Conservation (phyloP, 2,797 vertebrate genomes). For the Ctenopoma multispine region DNA sequence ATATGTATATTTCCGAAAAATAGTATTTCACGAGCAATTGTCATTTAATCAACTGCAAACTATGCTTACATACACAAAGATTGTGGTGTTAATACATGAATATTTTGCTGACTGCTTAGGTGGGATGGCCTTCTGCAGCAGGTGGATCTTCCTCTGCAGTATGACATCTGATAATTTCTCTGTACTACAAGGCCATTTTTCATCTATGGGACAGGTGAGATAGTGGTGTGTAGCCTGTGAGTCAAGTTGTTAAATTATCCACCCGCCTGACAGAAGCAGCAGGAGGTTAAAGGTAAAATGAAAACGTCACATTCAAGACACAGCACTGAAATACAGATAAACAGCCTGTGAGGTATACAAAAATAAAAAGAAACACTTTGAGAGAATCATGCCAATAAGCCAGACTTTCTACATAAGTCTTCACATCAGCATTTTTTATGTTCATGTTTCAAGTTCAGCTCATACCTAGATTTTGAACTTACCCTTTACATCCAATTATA, state of each 20-base stretch:
- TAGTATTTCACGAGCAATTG: background rate
- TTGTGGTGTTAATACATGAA: conserved; percentile 36
- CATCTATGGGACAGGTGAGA: conserved; percentile 44
- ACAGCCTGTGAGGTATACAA: conserved; percentile 15
- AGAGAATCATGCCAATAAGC: background rate
- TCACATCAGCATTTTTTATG: conserved; percentile 12
- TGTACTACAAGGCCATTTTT: conserved; percentile 46
- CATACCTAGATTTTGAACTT: too few relatives aligned
- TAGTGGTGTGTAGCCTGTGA: conserved; percentile 31
- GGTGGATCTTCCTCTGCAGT: conserved; percentile 36
- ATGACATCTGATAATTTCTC: conserved; percentile 52
- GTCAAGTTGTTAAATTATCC: conserved; percentile 41
- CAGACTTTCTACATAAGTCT: conserved; percentile 10
- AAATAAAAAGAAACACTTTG: background rate
- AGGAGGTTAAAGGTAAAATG: conserved; percentile 50
- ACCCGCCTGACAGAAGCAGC: conserved; percentile 30
- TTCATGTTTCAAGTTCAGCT: too few relatives aligned
- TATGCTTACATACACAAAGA: conserved; percentile 21
- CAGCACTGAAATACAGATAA: conserved; percentile 15
- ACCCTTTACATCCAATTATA: conserved; percentile 15
- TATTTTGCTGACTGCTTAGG: conserved; percentile 47
- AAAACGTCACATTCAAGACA: conserved; percentile 38
- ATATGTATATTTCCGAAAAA: too few relatives aligned
- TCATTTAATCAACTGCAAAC: conserved; percentile 12
- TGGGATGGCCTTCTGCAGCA: conserved; percentile 23